Conservation (phyloP, 2,888 invertebrate species). For the Blastobasis lacticolella region DNA sequence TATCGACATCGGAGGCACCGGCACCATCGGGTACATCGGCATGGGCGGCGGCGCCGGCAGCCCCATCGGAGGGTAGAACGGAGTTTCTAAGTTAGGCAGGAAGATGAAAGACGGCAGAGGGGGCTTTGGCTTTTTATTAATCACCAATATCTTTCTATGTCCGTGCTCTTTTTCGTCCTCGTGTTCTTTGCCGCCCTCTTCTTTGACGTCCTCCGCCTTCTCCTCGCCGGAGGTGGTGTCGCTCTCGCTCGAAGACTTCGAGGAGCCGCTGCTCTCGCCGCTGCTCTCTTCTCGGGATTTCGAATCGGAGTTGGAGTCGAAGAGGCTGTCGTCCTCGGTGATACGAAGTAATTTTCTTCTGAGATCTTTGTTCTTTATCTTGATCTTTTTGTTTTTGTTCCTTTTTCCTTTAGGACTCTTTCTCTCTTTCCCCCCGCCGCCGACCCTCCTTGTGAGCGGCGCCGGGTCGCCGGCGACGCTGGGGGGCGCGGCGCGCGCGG, state of each 20-base stretch:
- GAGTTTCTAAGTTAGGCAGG: conserved; percentile 52
- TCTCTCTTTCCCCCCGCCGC: conserved; percentile 8
- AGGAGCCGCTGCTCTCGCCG: conserved; percentile 22
- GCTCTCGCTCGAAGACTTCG: conserved; percentile 13
- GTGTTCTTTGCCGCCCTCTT: not conserved
- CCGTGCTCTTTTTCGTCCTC: conserved; percentile 33
- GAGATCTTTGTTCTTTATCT: conserved; percentile 28
- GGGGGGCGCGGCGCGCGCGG: too few species aligned
- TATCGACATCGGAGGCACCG: conserved; percentile 43
- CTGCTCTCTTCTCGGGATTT: conserved; percentile 20
- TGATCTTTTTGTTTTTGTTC: conserved; percentile 14
- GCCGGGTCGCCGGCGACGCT: not conserved
- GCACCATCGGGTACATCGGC: conserved; percentile 60
- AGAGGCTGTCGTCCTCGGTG: conserved; percentile 55
- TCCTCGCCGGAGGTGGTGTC: conserved; percentile 5
- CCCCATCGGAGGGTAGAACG: conserved; percentile 56
- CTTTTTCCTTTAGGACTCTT: not conserved
- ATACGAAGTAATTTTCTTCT: conserved; percentile 47
- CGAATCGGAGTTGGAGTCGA: conserved; percentile 33
- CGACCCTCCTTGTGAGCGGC: conserved; percentile 37
- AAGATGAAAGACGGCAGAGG: conserved; percentile 61
- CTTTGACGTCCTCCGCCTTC: not conserved
- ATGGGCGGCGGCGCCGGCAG: conserved; percentile 50
- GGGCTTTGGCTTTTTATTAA: conserved; percentile 48
- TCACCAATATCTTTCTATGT: conserved; percentile 52